Conservation (phyloP, 2,113 vertebrate genomes). For the Ursus arctos region DNA sequence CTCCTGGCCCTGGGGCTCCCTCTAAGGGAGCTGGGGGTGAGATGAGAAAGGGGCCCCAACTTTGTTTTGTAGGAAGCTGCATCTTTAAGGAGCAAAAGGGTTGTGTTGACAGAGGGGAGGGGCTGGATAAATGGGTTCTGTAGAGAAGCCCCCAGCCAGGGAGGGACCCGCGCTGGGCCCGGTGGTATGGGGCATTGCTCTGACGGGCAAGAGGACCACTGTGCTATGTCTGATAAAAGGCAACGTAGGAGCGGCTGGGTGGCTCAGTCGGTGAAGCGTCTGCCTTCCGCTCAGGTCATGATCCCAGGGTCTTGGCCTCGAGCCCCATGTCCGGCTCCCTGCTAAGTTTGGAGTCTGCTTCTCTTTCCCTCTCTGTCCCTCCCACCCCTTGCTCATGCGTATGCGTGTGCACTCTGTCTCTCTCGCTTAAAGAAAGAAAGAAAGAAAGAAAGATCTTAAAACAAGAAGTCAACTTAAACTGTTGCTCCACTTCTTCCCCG, state of each 20-base stretch:
- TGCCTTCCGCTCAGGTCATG: too few relatives aligned
- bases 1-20: not conserved
- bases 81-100: not conserved
- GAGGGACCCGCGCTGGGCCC: fast-evolving
- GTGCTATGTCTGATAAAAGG: not conserved
- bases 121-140: not conserved
- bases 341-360: too few relatives aligned
- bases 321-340: too few relatives aligned
- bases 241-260: too few relatives aligned
- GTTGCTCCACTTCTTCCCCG: not conserved
- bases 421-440: too few relatives aligned
- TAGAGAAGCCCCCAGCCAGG: too few relatives aligned
- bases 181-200: not conserved
- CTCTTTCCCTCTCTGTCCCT: too few relatives aligned
- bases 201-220: fast-evolving
- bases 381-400: too few relatives aligned
- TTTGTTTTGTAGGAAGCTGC: not conserved
- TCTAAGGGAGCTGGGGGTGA: not conserved
- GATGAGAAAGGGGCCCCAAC: not conserved
- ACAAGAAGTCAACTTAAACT: not conserved
- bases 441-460: not conserved
- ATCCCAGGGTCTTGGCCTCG: too few relatives aligned
- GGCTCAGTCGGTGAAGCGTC: too few relatives aligned
- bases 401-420: too few relatives aligned
- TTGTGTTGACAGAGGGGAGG: not conserved